Base-by-base conservation (phyloP, 2,888 invertebrate species). In the Polydrusus cervinus region DNA sequence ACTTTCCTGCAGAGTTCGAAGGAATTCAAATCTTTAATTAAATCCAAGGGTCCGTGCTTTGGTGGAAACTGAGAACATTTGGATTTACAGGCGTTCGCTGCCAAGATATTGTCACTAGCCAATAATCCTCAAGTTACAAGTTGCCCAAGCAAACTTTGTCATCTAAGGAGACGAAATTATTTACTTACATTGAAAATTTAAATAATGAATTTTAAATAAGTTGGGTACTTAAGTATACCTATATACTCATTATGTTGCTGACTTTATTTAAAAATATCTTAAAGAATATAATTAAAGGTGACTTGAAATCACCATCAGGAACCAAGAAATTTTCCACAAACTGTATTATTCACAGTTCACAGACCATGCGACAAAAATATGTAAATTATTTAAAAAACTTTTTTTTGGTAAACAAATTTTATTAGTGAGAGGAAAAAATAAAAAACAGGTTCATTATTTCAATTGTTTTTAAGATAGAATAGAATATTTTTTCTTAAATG, bases 11-110 rank as follows among this genome's bases (percentile, higher is more conserved):
- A 57, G 57, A 71, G 64, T 66, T 61, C 43, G 49, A 51, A 60
- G 60, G 51, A 73, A 73, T 67, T 61, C 61, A 51, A 73, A 67
- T 38, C 73, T 60, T 73, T 67, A 73, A 73, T 73, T 73, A 73
- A 73, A 73, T 73, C 67, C 30, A 57, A 45, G 61, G 73, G 73
- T 67, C 67, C 73, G 67, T 73, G 67, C 66, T 61, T 61, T 25
- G 20, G 43, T 61, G 16, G 51, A 61, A 73, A 67, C 67, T 67
- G 73, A 73, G 70, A 62, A 67, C 67, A 67, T 73, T 67, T 62
- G 73, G 67, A 73, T 67, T 73, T 73, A 73, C 67, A 67, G 61
- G 34, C 66, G 49, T 66, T 65, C 60, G 25, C 65, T 57, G 60
- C 68, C 34, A 70, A 62, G 62, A 62, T 40, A 70, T 71, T 67